Percentiles rank a stretch among this genome's conserved stretches.
Conservation (phyloP, 2,113 vertebrate genomes). For the Cyphomyrus discorhynchus region DNA sequence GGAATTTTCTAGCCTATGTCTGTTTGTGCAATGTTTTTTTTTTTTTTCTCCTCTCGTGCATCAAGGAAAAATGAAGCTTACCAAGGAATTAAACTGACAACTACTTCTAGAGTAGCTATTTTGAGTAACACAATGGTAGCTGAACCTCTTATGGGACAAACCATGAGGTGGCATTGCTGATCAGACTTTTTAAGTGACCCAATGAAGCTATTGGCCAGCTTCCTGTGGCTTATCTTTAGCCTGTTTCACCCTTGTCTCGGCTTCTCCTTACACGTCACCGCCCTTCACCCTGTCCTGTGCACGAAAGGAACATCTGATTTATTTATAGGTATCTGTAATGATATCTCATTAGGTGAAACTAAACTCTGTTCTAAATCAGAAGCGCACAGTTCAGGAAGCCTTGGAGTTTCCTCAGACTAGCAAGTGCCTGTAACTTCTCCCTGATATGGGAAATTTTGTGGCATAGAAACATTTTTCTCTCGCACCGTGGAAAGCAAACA, state of each 20-base stretch:
- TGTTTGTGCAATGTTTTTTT: background rate
- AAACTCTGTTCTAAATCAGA: background rate
- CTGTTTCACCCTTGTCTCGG: background rate
- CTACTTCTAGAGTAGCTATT: background rate
- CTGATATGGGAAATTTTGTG: background rate
- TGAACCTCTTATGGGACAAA: background rate
- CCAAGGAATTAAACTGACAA: background rate
- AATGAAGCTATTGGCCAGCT: background rate
- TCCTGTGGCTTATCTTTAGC: background rate
- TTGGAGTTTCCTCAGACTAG: background rate
- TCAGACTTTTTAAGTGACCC: background rate
- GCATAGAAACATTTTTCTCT: background rate
- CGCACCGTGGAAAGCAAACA: background rate
- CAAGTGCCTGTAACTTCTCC: background rate
- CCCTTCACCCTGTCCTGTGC: background rate
- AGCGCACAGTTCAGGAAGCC: background rate
- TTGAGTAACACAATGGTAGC: background rate
- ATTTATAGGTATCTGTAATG: conserved; percentile 6
- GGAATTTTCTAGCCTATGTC: background rate
- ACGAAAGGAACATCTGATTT: background rate
- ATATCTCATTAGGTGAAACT: conserved; percentile 9
- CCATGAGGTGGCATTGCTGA: background rate
- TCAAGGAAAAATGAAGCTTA: background rate
- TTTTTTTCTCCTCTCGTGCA: background rate
- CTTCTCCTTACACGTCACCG: background rate